These are phyloP conservation scores for Musca domestica DNA, from an alignment of 1,140 invertebrate genomes.

Conservation along the genomic window DNA sequence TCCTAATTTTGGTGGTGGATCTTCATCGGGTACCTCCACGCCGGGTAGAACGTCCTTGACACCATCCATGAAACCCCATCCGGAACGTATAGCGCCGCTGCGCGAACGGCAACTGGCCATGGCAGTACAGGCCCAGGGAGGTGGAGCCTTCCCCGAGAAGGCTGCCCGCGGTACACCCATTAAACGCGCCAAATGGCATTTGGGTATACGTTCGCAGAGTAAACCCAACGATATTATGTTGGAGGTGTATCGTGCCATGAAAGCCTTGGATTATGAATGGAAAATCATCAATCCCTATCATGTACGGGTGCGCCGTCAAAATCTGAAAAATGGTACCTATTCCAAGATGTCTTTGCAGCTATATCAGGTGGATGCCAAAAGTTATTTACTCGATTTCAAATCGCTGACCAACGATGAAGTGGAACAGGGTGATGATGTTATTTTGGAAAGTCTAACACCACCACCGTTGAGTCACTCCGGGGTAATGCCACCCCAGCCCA, in stretches of 20 bases:
- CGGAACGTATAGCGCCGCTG: slow-evolving; percentile 87
- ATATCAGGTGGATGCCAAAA: slow-evolving; percentile 98
- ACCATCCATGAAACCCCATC: slow-evolving; percentile 71
- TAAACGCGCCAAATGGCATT: slow-evolving; percentile 98
- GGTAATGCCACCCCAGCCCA: slow-evolving; percentile 49
- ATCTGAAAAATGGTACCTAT: slow-evolving; percentile 75
- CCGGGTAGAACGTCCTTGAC: slow-evolving; percentile 29
- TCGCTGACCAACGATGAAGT: slow-evolving; percentile 80
- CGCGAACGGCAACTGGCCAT: slow-evolving; percentile 60
- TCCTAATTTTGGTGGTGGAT: slow-evolving; percentile 29
- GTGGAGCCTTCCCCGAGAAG: slow-evolving; percentile 45
- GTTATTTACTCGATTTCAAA: slow-evolving; percentile 97
- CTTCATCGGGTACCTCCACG: slow-evolving; percentile 38
- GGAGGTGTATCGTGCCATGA: slow-evolving; percentile 99
- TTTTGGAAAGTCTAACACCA: slow-evolving; percentile 54
- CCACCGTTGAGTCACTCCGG: slow-evolving; percentile 55
- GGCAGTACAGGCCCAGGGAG: slow-evolving; percentile 45
- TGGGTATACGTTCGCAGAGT: slow-evolving; percentile 97
- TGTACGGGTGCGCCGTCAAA: slow-evolving; percentile 87
- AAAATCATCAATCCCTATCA: slow-evolving; percentile 97
- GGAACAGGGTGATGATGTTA: slow-evolving; percentile 63
- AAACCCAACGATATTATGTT: slow-evolving; percentile 99
- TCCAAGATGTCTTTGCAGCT: slow-evolving; percentile 98
- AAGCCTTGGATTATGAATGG: slow-evolving; percentile 96
- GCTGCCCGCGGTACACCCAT: slow-evolving; percentile 65